Evolutionary conservation across 2,888 invertebrate species (phyloP).

Genomic region (Eulithis prunata): DNA sequence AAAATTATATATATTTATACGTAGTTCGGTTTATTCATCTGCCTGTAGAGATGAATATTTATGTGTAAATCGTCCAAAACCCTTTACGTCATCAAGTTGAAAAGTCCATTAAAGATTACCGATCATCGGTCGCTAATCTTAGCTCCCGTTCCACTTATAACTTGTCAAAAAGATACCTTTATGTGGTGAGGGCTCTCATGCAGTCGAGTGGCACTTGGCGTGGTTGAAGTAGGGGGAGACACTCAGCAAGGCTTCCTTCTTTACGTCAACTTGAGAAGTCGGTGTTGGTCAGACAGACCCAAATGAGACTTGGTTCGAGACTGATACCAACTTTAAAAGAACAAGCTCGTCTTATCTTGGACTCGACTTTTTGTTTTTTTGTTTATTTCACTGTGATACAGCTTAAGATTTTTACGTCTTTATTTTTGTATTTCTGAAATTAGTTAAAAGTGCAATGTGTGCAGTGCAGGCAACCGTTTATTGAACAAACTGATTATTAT

Average conservation of each 20-base stretch:
- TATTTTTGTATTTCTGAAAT: too few species aligned
- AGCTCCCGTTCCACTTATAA: constrained; percentile 50
- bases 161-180: constrained; percentile 74
- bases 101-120: constrained; percentile 22
- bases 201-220: constrained; percentile 51
- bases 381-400: background rate
- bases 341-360: constrained; percentile 60
- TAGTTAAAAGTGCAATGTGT: too few species aligned
- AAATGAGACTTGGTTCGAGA: constrained; percentile 70
- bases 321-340: constrained; percentile 73
- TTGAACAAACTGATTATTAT: too few species aligned
- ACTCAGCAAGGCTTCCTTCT: constrained; percentile 61
- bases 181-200: constrained; percentile 46
- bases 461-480: too few species aligned
- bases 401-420: background rate
- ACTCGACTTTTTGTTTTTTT: constrained; percentile 27
- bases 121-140: constrained; percentile 50
- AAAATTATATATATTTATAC: too few species aligned
- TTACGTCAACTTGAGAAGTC: constrained; percentile 77
- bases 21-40: too few species aligned
- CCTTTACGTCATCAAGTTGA: constrained; percentile 22
- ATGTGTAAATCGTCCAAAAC: background rate
- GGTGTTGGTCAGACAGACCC: constrained; percentile 66
- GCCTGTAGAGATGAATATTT: background rate
- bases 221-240: constrained; percentile 51